These are phyloP conservation scores for Spongilla lacustris DNA, from an alignment of 37 sponge, comb jelly and placozoan species.

Conservation along the genomic window DNA sequence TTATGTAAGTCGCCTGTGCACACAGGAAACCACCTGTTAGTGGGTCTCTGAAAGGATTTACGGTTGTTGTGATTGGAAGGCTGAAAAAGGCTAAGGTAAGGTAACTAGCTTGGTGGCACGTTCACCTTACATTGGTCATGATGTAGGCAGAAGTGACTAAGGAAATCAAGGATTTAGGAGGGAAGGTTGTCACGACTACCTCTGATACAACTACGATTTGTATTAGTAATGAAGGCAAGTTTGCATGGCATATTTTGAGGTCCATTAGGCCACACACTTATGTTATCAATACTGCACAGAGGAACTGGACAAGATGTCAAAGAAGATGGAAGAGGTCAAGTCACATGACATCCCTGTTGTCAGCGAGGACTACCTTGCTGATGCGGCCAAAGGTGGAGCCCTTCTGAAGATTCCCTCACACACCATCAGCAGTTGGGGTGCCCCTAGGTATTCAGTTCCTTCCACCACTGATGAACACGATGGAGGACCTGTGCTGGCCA, in stretches of 20 bases:
- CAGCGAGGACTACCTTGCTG: slow-evolving; percentile 63
- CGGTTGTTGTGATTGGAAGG: slow-evolving; percentile 71
- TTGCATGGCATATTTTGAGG: neutral
- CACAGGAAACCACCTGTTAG: neutral
- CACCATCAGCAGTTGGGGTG: slow-evolving; percentile 85
- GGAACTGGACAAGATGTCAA: slow-evolving; percentile 72
- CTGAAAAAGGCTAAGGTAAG: slow-evolving; percentile 54
- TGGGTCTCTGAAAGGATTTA: slow-evolving; percentile 67
- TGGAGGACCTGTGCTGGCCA: slow-evolving; percentile 23
- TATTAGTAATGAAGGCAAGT: slow-evolving; percentile 66
- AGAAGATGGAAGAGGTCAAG: slow-evolving; percentile 78
- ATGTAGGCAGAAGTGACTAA: slow-evolving; percentile 41
- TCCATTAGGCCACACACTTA: neutral
- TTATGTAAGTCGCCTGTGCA: neutral
- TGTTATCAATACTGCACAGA: slow-evolving; percentile 29
- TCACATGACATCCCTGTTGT: slow-evolving; percentile 77
- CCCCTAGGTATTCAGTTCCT: slow-evolving; percentile 52
- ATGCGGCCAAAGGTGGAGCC: slow-evolving; percentile 62
- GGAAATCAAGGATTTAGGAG: slow-evolving; percentile 65
- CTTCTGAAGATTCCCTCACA: slow-evolving; percentile 60
- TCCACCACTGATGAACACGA: neutral
- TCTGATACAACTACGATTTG: slow-evolving; percentile 56
- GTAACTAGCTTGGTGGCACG: neutral
- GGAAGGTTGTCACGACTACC: slow-evolving; percentile 52
- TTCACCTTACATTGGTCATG: neutral